Base-by-base conservation (phyloP, 2,888 invertebrate genomes). In the Agrotis puta region DNA sequence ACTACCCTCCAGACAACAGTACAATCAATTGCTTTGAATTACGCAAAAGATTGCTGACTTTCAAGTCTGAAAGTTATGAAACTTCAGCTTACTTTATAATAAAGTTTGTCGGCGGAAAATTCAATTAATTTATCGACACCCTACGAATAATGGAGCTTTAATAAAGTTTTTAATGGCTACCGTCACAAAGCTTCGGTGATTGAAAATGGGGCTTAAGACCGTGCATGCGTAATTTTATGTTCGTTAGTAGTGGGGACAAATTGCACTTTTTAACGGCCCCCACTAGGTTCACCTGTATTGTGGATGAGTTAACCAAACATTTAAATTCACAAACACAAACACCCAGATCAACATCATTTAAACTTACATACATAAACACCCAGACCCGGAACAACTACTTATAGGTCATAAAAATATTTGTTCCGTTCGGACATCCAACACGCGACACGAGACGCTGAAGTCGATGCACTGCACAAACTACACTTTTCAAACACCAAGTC, bases 101-200 rank as follows among this genome's bases (percentile, higher is more conserved):
- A 87, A 92, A 92, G 86, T 91, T 89, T 81, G 74, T 77, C 81
- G 83, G 81, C 75, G 85, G 88, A 86, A 85, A 91, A 90, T 92
- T 93, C 89, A 90, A 93, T 93, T 91, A 92, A 92, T 93, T 90
- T 90, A 90, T 92, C 90, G 90, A 88, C 86, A 89, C 86, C 81
- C 87, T 85, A 86, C 87, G 88, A 90, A 89, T 90, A 89, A 91
- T 89, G 88, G 87, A 76, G 85, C 88, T 88, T 88, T 84, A 76
- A 73, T 77, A 84, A 83, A 84, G 81, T 85, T 92, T 91, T 89
- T 90, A 87, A 89, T 87, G 87, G 85, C 71, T 50, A 65, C 82
- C 84, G 64, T 70, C 69, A 67, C 64, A 81, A 53, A 67, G 54
- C 43, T 53, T 24, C 20, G 45, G 64, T 81, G 70, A 77, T 80